Evolutionary conservation across 2,113 vertebrate species (phyloP).

Genomic region (Coreoperca whiteheadi): DNA sequence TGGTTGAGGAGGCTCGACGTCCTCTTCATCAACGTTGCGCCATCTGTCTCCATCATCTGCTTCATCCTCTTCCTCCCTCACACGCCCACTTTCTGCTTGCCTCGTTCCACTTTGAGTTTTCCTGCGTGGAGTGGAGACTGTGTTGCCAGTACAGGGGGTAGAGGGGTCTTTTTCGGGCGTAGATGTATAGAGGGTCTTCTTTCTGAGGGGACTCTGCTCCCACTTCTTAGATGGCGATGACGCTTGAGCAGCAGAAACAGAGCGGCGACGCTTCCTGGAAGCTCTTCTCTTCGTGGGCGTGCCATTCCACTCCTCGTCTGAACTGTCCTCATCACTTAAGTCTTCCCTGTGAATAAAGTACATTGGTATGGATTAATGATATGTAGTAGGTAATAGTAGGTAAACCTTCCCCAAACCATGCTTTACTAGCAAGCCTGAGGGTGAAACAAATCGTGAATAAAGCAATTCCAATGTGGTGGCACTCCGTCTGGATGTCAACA

Average conservation of each 20-base stretch:
- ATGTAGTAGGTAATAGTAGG: background rate
- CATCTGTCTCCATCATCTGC: conserved; percentile 42
- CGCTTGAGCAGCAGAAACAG: conserved; percentile 17
- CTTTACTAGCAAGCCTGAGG: background rate
- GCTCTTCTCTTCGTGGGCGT: conserved; percentile 30
- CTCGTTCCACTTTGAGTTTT: conserved; percentile 25
- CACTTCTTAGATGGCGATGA: conserved; percentile 7
- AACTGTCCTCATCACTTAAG: conserved; percentile 40
- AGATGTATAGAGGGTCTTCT: conserved; percentile 2
- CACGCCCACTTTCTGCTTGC: background rate
- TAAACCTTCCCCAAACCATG: background rate
- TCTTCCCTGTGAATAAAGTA: conserved; percentile 42
- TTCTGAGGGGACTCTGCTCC: conserved; percentile 6
- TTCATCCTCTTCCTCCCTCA: background rate
- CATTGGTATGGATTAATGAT: background rate
- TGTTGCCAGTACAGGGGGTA: background rate
- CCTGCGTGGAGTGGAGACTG: conserved; percentile 10
- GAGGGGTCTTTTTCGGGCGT: conserved; percentile 19
- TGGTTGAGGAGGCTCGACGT: conserved; percentile 48
- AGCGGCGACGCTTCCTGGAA: conserved; percentile 2
- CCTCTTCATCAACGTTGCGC: conserved; percentile 56
- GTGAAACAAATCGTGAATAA: background rate
- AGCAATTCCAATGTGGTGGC: no score
- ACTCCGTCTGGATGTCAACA: no score
- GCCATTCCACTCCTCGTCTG: conserved; percentile 27